These are phyloP conservation scores for Piezodorus guildinii DNA, from an alignment of 1,140 invertebrate species.

Conservation along the genomic window DNA sequence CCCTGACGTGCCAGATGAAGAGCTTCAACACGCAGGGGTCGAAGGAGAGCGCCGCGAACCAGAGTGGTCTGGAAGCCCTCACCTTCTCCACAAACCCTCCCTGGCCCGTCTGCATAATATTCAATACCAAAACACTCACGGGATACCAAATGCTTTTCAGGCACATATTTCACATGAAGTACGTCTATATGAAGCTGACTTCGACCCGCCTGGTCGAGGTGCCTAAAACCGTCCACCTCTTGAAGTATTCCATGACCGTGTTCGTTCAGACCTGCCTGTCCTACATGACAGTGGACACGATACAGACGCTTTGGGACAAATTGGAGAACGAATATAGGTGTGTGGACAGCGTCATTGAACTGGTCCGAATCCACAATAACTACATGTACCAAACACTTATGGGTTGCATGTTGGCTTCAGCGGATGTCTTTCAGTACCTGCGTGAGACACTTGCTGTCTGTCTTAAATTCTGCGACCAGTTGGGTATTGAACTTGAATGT, in stretches of 20 bases:
- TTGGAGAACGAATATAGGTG: background rate
- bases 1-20: background rate
- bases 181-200: background rate
- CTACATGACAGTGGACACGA: background rate
- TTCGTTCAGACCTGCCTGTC: background rate
- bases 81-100: background rate
- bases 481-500: background rate
- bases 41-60: background rate
- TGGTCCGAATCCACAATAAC: background rate
- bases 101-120: background rate
- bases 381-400: background rate
- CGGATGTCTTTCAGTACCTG: background rate
- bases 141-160: conserved; percentile 5
- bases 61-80: background rate
- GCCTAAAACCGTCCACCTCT: background rate
- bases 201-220: background rate
- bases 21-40: background rate
- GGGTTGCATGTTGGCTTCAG: background rate
- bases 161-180: conserved; percentile 2
- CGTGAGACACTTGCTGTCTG: background rate
- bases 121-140: background rate
- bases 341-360: background rate
- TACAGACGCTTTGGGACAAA: background rate
- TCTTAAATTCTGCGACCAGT: background rate
- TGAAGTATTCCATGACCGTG: background rate